Evolutionary conservation across 2,888 invertebrate genomes (phyloP).

Genomic region (Napeogenes inachia): DNA sequence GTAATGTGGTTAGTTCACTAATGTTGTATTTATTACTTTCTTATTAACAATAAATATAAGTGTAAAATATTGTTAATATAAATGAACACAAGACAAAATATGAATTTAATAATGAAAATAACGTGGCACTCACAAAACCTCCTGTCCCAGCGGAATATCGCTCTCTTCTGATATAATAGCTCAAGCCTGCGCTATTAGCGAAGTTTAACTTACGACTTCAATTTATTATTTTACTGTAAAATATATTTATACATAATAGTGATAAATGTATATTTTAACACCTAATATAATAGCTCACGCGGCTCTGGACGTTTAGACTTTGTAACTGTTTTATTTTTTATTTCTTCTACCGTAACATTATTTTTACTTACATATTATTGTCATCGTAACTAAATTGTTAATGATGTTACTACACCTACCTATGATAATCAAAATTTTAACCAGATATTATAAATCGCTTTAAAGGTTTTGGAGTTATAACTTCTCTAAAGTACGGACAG

Average conservation of each 20-base stretch:
- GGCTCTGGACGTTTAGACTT: neutral
- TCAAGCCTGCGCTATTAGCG: conserved; percentile 57
- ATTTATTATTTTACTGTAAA: conserved; percentile 36
- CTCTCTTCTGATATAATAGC: conserved; percentile 51
- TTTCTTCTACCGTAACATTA: no score
- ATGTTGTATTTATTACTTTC: no score
- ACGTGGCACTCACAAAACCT: conserved; percentile 40
- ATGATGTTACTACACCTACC: no score
- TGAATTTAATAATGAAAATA: neutral
- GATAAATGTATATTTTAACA: neutral
- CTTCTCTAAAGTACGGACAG: no score
- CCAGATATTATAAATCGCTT: no score
- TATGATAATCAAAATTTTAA: no score
- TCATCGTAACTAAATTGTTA: no score
- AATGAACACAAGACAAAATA: neutral
- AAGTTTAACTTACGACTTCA: conserved; percentile 53
- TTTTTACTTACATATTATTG: no score
- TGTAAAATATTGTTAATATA: conserved; percentile 7
- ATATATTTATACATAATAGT: conserved; percentile 13
- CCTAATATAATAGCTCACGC: no score
- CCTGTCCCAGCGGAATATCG: conserved; percentile 44
- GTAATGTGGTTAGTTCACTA: conserved; percentile 15
- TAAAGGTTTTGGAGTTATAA: no score
- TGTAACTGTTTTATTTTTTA: no score
- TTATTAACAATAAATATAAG: conserved; percentile 2